These are phyloP conservation scores for Candidula unifasciata DNA, from an alignment of 2,888 invertebrate species.

Conservation along the genomic window DNA sequence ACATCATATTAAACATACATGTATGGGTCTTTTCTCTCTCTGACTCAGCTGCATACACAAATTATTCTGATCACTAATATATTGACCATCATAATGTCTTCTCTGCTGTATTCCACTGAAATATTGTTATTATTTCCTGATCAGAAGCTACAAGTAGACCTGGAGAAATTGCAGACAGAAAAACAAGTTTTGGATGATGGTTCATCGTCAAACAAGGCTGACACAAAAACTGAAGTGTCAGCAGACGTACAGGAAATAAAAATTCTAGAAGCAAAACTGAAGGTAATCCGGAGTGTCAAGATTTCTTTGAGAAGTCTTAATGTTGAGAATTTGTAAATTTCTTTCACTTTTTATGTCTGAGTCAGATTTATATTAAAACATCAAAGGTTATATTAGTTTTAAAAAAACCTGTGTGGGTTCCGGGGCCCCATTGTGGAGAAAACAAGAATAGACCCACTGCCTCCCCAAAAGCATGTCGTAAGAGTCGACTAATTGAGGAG, in stretches of 20 bases:
- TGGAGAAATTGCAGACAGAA: constrained; percentile 70
- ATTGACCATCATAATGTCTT: neutral
- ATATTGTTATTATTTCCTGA: neutral
- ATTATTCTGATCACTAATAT: too few species aligned
- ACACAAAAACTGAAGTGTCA: constrained; percentile 21
- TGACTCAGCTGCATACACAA: too few species aligned
- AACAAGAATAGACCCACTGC: too few species aligned
- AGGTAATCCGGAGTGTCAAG: constrained; percentile 59
- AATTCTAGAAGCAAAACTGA: constrained; percentile 68
- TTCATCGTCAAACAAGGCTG: constrained; percentile 37
- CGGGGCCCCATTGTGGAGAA: too few species aligned
- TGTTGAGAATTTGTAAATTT: neutral
- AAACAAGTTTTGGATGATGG: constrained; percentile 61
- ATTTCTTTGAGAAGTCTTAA: too few species aligned
- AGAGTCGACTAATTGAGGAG: too few species aligned
- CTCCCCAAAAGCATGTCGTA: too few species aligned
- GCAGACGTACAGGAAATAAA: constrained; percentile 66
- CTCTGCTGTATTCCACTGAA: neutral
- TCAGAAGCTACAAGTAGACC: constrained; percentile 63
- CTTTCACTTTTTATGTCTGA: neutral
- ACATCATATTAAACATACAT: too few species aligned
- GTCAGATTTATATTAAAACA: neutral
- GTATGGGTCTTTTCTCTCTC: too few species aligned
- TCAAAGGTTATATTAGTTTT: too few species aligned
- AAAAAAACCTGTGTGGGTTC: too few species aligned